phyloP scores from a whole-genome alignment of 2,888 invertebrate genomes.

The Agrilus cyanescens region DNA sequence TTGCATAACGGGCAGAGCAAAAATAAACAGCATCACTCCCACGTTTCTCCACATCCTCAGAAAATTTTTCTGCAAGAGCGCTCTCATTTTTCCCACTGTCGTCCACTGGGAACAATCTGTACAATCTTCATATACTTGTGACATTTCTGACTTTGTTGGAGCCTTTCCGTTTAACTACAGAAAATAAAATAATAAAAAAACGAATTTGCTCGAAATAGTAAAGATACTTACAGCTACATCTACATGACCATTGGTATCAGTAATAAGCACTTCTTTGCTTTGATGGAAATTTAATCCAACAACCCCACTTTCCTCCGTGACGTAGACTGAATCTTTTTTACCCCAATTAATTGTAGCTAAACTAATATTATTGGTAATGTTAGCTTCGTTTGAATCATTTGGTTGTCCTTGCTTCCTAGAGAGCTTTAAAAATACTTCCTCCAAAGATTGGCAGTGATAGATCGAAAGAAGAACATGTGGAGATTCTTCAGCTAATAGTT shows the following conservation, averaged over 20 bases:
- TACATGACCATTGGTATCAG: constrained; percentile 58
- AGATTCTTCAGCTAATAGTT: constrained; percentile 80
- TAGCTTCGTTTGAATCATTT: constrained; percentile 32
- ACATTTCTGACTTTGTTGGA: constrained; percentile 34
- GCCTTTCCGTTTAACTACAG: constrained; percentile 13
- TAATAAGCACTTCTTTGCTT: constrained; percentile 77
- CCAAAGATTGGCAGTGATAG: constrained; percentile 73
- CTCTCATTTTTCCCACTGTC: constrained; percentile 75
- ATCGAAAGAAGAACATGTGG: constrained; percentile 72
- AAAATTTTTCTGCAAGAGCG: constrained; percentile 79
- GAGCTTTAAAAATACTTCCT: constrained; percentile 86
- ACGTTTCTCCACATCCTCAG: constrained; percentile 76
- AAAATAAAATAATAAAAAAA: background rate
- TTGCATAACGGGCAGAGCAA: constrained; percentile 74
- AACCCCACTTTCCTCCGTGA: constrained; percentile 76
- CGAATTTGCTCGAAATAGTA: background rate
- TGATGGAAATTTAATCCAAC: constrained; percentile 83
- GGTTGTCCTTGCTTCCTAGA: constrained; percentile 67
- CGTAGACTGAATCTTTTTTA: constrained; percentile 69
- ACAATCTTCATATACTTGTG: constrained; percentile 45
- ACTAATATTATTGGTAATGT: constrained; percentile 65
- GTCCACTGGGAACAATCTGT: constrained; percentile 48
- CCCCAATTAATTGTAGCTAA: constrained; percentile 73
- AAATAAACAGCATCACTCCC: constrained; percentile 70
- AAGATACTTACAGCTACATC: constrained; percentile 37